These are phyloP conservation scores for Biston betularia DNA, from an alignment of 2,888 invertebrate genomes.

Conservation along the genomic window DNA sequence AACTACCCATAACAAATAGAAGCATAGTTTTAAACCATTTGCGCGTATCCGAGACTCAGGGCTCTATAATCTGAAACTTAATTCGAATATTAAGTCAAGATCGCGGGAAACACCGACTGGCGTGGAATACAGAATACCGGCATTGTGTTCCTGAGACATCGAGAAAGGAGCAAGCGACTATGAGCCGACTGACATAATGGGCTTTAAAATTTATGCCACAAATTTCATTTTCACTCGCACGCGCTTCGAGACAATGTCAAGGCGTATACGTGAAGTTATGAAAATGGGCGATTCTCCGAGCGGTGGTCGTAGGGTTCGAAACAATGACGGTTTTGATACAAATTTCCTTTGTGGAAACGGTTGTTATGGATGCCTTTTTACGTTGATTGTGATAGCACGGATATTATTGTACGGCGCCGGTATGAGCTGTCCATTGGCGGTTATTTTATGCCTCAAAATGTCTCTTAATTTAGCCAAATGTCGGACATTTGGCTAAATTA, in stretches of 20 bases:
- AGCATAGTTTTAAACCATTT: slow-evolving; percentile 52
- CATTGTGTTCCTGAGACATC: slow-evolving; percentile 56
- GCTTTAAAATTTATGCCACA: slow-evolving; percentile 48
- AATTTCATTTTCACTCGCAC: slow-evolving; percentile 52
- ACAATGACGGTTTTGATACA: slow-evolving; percentile 73
- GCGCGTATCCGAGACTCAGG: slow-evolving; percentile 35
- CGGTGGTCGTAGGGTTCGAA: slow-evolving; percentile 45
- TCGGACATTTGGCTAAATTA: too few species aligned
- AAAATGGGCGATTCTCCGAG: slow-evolving; percentile 53
- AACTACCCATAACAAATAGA: slow-evolving; percentile 42
- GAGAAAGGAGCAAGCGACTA: slow-evolving; percentile 46
- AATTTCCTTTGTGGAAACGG: slow-evolving; percentile 69
- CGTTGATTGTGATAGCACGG: slow-evolving; percentile 25
- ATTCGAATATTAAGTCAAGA: slow-evolving; percentile 71
- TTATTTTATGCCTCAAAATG: slow-evolving; percentile 1
- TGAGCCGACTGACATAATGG: slow-evolving; percentile 45
- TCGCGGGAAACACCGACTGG: slow-evolving; percentile 71
- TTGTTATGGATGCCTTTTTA: slow-evolving; percentile 61
- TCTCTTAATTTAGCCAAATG: too few species aligned
- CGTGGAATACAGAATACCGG: slow-evolving; percentile 68
- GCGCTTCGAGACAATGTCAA: slow-evolving; percentile 23
- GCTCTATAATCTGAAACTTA: slow-evolving; percentile 62
- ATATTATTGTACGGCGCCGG: slow-evolving; percentile 28
- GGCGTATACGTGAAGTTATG: slow-evolving; percentile 59
- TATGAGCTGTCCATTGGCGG: slow-evolving; percentile 2